Evolutionary conservation across 2,113 vertebrate genomes (phyloP), one percentile per base, ranked within the genome.

Genomic region (Bolborhynchus lineola): DNA sequence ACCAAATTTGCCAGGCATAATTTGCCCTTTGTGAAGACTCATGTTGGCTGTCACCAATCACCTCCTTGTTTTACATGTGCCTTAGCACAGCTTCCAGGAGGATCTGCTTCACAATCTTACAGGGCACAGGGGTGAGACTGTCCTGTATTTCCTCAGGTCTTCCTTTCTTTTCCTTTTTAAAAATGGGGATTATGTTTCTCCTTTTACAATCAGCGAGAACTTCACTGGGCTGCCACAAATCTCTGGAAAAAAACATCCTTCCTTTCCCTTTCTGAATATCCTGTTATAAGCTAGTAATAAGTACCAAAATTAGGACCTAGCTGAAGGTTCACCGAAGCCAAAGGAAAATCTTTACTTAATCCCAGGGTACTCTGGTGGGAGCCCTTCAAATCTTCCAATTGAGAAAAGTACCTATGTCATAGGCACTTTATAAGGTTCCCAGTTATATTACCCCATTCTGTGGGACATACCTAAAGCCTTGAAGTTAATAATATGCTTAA

Each of bases 401-500:
- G 87, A 90, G 55, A 88, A 23, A 86, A 93, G 68, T 44, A 82
- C 72, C 50, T 93, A 76, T 89, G 83, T 91, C 89, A 84, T 76
- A 91, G 75, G 83, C 52, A 68, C 44, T 87, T 91, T 68, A 87
- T 84, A 35, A 89, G 39, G 52, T 60, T 60, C 39, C 18, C 18
- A 62, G 26, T 74, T 81, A 81, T 53, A 71, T 46, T 46, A 8
- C 41, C n/a, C 64, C 31, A 6, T 81, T 95, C 63, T 37, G n/a
- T 62, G 46, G 47, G 70, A 76, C 10, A 62, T 28, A 80, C 57
- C 72, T 57, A 46, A 46, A 81, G 21, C 57, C 47, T 76, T 57
- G 52, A 81, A 70, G 50, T 79, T 37, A 82, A 82, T 71, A 15
- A 78, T 55, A 70, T 46, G 37, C 41, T 83, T 47, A 83, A 83